Evolutionary conservation across 1,140 invertebrate species (phyloP).

Genomic region (Halyomorpha halys): DNA sequence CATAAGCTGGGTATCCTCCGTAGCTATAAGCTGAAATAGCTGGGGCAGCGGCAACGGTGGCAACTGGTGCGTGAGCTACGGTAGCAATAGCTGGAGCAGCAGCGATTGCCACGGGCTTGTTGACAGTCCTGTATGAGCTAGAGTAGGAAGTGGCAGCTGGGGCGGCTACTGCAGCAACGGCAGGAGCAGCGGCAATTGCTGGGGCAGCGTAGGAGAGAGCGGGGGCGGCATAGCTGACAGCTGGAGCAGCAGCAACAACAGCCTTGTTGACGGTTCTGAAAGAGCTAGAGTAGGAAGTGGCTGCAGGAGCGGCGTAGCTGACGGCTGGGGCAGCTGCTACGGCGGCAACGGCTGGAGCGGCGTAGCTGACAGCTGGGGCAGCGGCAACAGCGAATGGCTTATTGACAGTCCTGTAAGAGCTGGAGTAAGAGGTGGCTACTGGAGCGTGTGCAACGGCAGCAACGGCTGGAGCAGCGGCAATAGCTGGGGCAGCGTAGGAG

Average conservation of each 20-base stretch:
- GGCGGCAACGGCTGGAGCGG: neutral
- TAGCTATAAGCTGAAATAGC: neutral
- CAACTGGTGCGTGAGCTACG: slow-evolving; percentile 9
- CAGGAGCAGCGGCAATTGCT: neutral
- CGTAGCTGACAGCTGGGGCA: slow-evolving; percentile 6
- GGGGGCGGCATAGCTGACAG: neutral
- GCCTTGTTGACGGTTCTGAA: too few species aligned
- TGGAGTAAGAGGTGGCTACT: slow-evolving; percentile 17
- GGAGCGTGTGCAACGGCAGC: slow-evolving; percentile 19
- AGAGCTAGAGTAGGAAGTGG: neutral
- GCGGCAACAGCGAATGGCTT: slow-evolving; percentile 18
- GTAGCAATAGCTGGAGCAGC: slow-evolving; percentile 6
- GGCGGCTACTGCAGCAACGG: neutral
- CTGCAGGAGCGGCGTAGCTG: neutral
- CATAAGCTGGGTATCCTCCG: too few species aligned
- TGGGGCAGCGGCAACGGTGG: neutral
- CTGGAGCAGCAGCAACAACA: neutral
- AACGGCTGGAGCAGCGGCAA: neutral
- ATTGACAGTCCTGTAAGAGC: slow-evolving; percentile 13
- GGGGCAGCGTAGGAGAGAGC: neutral
- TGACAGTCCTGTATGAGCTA: slow-evolving; percentile 16
- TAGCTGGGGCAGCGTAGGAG: slow-evolving; percentile 12
- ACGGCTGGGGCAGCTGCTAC: neutral
- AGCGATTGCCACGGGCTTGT: slow-evolving; percentile 5
- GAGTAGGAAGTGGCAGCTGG: slow-evolving; percentile 18